Evolutionary conservation across 1,140 invertebrate genomes (phyloP), one percentile per base, ranked within the genome.

Genomic region (Drosophila miranda): DNA sequence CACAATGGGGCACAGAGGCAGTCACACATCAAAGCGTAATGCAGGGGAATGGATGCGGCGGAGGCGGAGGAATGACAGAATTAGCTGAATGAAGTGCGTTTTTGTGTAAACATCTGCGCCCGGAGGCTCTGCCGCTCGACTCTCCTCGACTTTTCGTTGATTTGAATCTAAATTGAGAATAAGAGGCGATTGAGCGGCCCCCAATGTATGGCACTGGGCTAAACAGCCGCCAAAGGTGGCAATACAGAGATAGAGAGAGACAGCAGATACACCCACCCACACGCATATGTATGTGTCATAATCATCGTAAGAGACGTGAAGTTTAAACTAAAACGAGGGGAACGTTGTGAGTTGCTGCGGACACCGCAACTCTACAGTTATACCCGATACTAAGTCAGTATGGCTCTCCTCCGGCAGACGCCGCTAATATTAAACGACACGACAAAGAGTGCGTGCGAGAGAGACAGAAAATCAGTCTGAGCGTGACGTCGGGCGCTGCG

Each of bases 271-370:
- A 23, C 49, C 14, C 13, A 28, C 16, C 49, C 52, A 44, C 52
- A 52, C 52, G 38, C 54, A 8, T 6, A 30, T 50, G 7, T 70
- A 75, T 86, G 82, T 80, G 82, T 81, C 82, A 86, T 86, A 86
- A 86, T 86, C 82, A 87, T 58, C 68, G 79, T 75, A 78, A 81
- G 71, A 77, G 81, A 86, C 82, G 78, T 87, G 63, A 69, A 86
- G 63, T 75, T 86, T 86, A 86, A 86, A 81, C 82, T 74, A 78
- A 86, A 72, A n/a, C n/a, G n/a, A n/a, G n/a, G n/a, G n/a, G n/a
- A n/a, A n/a, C n/a, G n/a, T n/a, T n/a, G n/a, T n/a, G n/a, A n/a
- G n/a, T n/a, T n/a, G n/a, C n/a, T n/a, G n/a, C n/a, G n/a, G n/a
- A n/a, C n/a, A n/a, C n/a, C n/a, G n/a, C n/a, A n/a, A n/a, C n/a